Conservation (phyloP, 1,140 invertebrate genomes). For the Diachasmimorpha longicaudata region DNA sequence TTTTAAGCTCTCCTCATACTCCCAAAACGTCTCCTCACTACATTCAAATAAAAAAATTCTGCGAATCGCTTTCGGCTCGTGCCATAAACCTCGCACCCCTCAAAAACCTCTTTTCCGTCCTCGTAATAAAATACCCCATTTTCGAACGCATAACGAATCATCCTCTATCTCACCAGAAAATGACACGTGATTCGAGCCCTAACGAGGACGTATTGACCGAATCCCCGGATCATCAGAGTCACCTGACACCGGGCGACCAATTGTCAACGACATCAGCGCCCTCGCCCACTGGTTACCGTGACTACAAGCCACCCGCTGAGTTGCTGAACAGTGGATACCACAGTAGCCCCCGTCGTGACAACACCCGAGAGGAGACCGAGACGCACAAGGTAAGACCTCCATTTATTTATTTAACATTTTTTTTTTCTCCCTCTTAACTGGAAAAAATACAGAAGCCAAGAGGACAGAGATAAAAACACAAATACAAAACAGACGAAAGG, state of each 20-base stretch:
- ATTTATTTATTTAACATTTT: neutral
- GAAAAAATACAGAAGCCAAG: neutral
- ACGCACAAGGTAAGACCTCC: constrained; percentile 69
- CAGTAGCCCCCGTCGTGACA: constrained; percentile 33
- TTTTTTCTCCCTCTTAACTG: neutral
- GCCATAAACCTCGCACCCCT: no score
- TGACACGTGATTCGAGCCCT: constrained; percentile 70
- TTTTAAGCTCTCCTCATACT: no score
- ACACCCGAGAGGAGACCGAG: constrained; percentile 63
- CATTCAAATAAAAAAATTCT: no score
- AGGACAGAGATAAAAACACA: neutral
- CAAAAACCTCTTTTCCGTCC: no score
- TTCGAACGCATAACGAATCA: neutral
- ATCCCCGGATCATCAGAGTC: constrained; percentile 31
- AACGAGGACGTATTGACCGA: constrained; percentile 82
- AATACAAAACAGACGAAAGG: neutral
- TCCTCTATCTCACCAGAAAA: constrained; percentile 42
- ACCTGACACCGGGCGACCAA: constrained; percentile 23
- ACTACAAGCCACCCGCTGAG: constrained; percentile 77
- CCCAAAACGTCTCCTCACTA: no score
- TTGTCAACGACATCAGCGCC: constrained; percentile 46
- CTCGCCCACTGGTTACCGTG: constrained; percentile 78
- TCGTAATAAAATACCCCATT: no score
- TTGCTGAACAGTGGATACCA: constrained; percentile 60
- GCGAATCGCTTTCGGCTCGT: no score